These are phyloP conservation scores for Tapera naevia DNA, from an alignment of 2,797 vertebrate species.

Conservation along the genomic window DNA sequence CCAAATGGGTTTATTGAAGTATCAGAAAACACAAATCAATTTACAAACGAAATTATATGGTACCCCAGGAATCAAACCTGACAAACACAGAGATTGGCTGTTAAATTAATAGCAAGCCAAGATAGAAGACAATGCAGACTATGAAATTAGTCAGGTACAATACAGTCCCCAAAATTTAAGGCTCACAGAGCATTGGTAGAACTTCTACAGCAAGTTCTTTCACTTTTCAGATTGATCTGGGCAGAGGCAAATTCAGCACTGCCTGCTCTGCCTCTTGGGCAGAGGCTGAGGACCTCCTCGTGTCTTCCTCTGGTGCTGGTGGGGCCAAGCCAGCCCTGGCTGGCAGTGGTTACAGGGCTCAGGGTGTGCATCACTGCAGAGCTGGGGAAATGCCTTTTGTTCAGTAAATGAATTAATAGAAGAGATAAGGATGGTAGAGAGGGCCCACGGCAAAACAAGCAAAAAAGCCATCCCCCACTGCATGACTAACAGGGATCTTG, in stretches of 20 bases:
- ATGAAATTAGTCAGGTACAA: background rate
- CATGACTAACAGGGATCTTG: background rate
- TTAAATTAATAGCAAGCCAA: conserved; percentile 27
- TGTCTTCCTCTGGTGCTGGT: fast-evolving
- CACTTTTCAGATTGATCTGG: background rate
- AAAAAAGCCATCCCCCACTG: background rate
- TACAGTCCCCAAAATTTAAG: background rate
- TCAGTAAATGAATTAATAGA: background rate
- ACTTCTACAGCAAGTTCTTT: background rate
- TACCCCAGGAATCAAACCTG: conserved; percentile 29
- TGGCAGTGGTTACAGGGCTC: fast-evolving
- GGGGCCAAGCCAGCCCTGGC: background rate
- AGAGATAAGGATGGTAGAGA: background rate
- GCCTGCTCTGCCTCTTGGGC: background rate
- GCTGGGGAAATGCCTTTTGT: background rate
- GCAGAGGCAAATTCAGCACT: background rate
- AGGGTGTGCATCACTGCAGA: background rate
- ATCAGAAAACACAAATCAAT: conserved; percentile 51
- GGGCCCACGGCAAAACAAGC: background rate
- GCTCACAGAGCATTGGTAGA: background rate
- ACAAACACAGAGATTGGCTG: background rate
- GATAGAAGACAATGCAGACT: conserved; percentile 27
- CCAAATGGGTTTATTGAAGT: conserved; percentile 30
- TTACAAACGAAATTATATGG: background rate
- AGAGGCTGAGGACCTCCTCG: background rate